These are phyloP conservation scores for Ctenomys sociabilis DNA, from an alignment of 2,113 vertebrate genomes.

Conservation along the genomic window DNA sequence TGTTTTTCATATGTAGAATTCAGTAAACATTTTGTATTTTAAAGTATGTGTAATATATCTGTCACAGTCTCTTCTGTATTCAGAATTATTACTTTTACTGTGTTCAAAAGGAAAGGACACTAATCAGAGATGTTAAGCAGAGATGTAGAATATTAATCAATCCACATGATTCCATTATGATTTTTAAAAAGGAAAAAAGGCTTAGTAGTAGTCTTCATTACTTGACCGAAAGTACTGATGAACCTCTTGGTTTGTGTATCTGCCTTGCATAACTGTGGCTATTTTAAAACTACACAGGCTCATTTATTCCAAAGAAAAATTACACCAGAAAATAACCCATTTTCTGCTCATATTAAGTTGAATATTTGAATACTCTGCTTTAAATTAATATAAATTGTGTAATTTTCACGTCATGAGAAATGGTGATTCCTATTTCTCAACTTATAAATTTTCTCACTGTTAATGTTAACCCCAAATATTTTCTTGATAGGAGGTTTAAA, in stretches of 20 bases:
- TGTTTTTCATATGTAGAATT: not conserved
- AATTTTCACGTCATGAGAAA: constrained; percentile 2
- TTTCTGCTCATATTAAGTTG: constrained; percentile 25
- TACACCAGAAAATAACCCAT: not conserved
- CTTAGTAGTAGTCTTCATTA: not conserved
- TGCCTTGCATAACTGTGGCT: not conserved
- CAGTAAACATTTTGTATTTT: constrained; percentile 30
- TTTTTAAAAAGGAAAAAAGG: not conserved
- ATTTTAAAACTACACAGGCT: not conserved
- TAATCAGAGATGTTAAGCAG: not conserved
- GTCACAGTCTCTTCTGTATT: not conserved
- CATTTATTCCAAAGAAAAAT: constrained; percentile 10
- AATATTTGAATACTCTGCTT: not conserved
- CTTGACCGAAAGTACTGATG: not conserved
- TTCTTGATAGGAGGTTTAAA: constrained; percentile 28
- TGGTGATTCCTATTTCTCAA: not conserved
- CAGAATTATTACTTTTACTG: not conserved
- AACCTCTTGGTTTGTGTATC: not conserved
- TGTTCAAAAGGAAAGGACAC: constrained; percentile 13
- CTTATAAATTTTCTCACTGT: constrained; percentile 37
- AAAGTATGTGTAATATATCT: not conserved
- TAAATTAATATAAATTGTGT: constrained; percentile 42
- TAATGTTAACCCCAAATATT: constrained; percentile 47
- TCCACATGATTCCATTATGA: not conserved
- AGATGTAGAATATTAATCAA: not conserved